Percentiles rank a stretch among this genome's conserved stretches.
Evolutionary conservation across 2,888 invertebrate species (phyloP).

Genomic region (Luperina nickerlii): DNA sequence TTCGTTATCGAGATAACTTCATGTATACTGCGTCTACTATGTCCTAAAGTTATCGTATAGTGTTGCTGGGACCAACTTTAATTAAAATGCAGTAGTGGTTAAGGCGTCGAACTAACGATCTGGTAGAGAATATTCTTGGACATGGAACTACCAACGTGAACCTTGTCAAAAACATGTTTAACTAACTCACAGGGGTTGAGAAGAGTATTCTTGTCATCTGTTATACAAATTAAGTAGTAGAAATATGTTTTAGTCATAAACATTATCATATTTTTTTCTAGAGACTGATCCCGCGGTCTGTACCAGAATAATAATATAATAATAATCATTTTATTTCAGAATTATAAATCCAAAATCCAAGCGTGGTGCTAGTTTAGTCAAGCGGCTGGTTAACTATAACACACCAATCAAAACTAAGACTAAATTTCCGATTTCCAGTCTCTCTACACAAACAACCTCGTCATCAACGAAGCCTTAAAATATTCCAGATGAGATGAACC

Average conservation of each 20-base stretch:
- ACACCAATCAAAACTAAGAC: background rate
- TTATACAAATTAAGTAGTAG: background rate
- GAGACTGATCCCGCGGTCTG: background rate
- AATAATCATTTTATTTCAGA: too few species aligned
- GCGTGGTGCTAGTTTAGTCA: background rate
- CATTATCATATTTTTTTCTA: background rate
- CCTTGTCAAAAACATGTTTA: background rate
- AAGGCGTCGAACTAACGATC: background rate
- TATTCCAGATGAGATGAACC: conserved; percentile 12
- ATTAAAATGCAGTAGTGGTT: conserved; percentile 23
- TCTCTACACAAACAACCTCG: conserved; percentile 5
- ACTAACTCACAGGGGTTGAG: background rate
- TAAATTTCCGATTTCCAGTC: background rate
- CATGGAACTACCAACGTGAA: background rate
- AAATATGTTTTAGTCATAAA: background rate
- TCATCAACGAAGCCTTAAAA: conserved; percentile 30
- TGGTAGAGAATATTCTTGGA: background rate
- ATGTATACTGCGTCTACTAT: conserved; percentile 1
- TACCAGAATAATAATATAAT: too few species aligned
- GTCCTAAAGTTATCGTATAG: conserved; percentile 1
- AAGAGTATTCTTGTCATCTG: background rate
- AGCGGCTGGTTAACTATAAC: background rate
- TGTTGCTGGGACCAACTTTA: conserved; percentile 20
- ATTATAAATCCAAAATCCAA: too few species aligned
- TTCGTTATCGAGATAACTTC: conserved; percentile 1